A percentile compares a stretch with the other conserved stretches of the same genome.
These are phyloP conservation scores for Drosophila triauraria DNA, from an alignment of 1,140 invertebrate species.

Conservation along the genomic window DNA sequence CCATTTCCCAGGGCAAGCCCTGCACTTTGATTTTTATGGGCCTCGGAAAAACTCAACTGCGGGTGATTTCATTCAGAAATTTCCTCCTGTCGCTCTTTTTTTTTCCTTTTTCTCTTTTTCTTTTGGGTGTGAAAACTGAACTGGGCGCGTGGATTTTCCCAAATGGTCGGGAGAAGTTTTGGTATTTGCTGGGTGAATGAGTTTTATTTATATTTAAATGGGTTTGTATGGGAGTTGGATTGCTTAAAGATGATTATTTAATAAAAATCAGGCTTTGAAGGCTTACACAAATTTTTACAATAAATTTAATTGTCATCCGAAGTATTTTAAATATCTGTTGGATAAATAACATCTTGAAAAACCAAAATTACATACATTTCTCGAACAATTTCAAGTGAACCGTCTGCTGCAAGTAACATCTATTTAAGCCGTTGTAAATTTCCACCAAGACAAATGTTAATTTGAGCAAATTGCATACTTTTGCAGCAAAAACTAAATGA, in stretches of 20 bases:
- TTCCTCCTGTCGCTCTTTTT: neutral
- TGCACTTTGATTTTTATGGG: constrained; percentile 44
- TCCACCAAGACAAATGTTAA: neutral
- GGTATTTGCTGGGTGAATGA: neutral
- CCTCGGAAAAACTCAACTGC: constrained; percentile 45
- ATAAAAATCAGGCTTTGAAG: neutral
- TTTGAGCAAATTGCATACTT: constrained; percentile 6
- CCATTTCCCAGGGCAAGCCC: constrained; percentile 14
- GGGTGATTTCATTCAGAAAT: constrained; percentile 57
- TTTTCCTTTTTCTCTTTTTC: neutral
- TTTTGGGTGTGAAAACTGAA: constrained; percentile 36
- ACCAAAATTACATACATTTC: neutral
- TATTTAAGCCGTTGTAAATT: constrained; percentile 3
- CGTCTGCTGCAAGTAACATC: no score
- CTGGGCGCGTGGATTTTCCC: constrained; percentile 40
- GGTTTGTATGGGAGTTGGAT: neutral
- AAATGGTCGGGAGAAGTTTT: neutral
- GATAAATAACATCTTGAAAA: neutral
- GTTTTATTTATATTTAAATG: constrained; percentile 3
- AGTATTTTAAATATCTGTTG: neutral
- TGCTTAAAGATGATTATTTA: neutral
- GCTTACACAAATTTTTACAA: no score
- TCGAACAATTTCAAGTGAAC: neutral
- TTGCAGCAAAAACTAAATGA: neutral
- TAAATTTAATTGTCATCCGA: no score